Evolutionary conservation across 2,888 invertebrate species (phyloP).

Genomic region (Adelognathus sp.): DNA sequence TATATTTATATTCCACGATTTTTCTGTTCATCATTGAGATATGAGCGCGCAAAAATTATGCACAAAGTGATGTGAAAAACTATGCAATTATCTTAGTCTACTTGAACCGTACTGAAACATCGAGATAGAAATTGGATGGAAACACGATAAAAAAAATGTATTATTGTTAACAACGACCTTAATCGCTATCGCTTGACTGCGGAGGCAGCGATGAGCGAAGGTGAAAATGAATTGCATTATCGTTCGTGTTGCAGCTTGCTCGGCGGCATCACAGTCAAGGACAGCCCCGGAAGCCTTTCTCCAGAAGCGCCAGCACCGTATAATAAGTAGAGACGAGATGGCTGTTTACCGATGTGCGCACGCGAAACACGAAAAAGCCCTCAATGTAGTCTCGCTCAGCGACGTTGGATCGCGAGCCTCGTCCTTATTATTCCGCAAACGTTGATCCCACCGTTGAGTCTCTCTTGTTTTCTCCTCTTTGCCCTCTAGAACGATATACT

Average conservation of each 20-base stretch:
- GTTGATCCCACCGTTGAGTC: conserved; percentile 59
- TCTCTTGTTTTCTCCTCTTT: conserved; percentile 54
- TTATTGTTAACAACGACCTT: neutral
- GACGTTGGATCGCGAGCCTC: conserved; percentile 62
- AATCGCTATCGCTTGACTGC: neutral
- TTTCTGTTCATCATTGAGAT: too few relatives aligned
- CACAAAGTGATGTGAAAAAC: neutral
- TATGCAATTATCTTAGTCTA: too few relatives aligned
- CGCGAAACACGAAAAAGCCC: conserved; percentile 62
- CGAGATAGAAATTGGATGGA: neutral
- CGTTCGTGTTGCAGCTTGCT: conserved; percentile 23
- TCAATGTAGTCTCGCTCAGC: conserved; percentile 21
- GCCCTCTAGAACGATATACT: conserved; percentile 45
- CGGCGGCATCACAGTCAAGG: conserved; percentile 61
- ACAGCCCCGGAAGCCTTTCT: conserved; percentile 68
- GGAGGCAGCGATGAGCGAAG: conserved; percentile 9
- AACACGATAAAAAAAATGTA: neutral
- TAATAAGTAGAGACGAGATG: conserved; percentile 50
- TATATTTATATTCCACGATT: too few relatives aligned
- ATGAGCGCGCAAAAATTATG: too few relatives aligned
- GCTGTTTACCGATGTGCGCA: conserved; percentile 48
- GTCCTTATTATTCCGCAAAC: conserved; percentile 65
- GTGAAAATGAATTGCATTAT: conserved; percentile 42
- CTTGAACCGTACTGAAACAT: too few relatives aligned
- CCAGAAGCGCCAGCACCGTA: conserved; percentile 49